Conservation (phyloP, 2,797 vertebrate species). For the Hafferia zeledoni region DNA sequence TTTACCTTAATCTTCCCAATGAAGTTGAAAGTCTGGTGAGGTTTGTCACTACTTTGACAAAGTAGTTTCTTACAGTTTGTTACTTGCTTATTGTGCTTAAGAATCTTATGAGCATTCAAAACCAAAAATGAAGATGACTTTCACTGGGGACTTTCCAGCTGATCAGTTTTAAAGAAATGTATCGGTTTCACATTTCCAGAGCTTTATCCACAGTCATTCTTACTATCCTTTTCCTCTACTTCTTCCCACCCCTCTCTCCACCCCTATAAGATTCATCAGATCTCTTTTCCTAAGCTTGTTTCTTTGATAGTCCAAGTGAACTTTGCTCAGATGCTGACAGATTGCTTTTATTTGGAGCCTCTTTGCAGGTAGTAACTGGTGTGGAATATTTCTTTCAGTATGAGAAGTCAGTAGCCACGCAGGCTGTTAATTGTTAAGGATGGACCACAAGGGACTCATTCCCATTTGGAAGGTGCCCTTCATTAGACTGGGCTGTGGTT, state of each 20-base stretch:
- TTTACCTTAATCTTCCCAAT: background rate
- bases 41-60: background rate
- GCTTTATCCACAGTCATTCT: background rate
- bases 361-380: background rate
- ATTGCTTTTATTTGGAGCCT: background rate
- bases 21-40: background rate
- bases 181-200: background rate
- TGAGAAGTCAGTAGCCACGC: background rate
- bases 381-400: background rate
- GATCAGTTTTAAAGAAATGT: background rate
- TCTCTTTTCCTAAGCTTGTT: background rate
- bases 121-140: background rate
- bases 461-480: background rate
- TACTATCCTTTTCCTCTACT: background rate
- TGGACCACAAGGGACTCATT: background rate
- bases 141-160: background rate
- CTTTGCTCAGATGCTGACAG: background rate
- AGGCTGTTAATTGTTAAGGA: background rate
- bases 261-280: background rate
- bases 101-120: background rate
- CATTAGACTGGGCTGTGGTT: background rate
- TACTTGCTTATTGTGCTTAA: background rate
- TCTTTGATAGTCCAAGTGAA: background rate
- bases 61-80: background rate
- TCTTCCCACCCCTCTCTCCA: accelerated